Evolutionary conservation across 2,888 invertebrate species (phyloP).

Genomic region (Oligia strigilis): DNA sequence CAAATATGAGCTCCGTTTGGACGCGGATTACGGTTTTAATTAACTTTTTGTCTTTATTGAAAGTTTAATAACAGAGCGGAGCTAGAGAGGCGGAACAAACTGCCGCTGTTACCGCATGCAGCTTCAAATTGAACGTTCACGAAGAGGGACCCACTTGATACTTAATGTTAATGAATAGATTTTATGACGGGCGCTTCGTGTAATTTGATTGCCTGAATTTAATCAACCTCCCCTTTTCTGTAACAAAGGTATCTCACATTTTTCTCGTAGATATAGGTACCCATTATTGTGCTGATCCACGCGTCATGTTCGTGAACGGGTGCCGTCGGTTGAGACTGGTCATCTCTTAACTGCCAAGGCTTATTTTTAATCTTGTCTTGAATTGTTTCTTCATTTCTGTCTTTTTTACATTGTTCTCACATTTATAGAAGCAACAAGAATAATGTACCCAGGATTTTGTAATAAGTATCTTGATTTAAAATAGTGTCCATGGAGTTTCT

Average conservation of each 20-base stretch:
- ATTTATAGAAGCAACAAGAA: no score
- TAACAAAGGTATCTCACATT: constrained; percentile 4
- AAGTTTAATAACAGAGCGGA: constrained; percentile 58
- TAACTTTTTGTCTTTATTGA: constrained; percentile 60
- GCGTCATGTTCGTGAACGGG: no score
- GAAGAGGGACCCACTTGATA: constrained; percentile 35
- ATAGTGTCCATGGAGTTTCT: no score
- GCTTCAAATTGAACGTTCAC: constrained; percentile 17
- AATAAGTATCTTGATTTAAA: no score
- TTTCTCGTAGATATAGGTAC: neutral
- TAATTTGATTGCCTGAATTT: constrained; percentile 47
- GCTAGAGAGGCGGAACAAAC: constrained; percentile 30
- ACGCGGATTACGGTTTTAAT: constrained; percentile 62
- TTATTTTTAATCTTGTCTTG: no score
- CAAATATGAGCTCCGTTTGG: constrained; percentile 56
- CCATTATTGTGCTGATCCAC: no score
- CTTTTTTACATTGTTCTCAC: no score
- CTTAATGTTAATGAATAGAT: constrained; percentile 52
- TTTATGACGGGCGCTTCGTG: constrained; percentile 41
- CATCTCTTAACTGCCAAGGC: no score
- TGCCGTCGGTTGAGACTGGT: no score
- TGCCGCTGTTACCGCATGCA: constrained; percentile 18
- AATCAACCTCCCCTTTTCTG: constrained; percentile 15
- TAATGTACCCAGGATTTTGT: no score
- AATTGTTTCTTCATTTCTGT: no score